These are phyloP conservation scores for Ips nitidus DNA, from an alignment of 1,140 invertebrate species.

Conservation along the genomic window DNA sequence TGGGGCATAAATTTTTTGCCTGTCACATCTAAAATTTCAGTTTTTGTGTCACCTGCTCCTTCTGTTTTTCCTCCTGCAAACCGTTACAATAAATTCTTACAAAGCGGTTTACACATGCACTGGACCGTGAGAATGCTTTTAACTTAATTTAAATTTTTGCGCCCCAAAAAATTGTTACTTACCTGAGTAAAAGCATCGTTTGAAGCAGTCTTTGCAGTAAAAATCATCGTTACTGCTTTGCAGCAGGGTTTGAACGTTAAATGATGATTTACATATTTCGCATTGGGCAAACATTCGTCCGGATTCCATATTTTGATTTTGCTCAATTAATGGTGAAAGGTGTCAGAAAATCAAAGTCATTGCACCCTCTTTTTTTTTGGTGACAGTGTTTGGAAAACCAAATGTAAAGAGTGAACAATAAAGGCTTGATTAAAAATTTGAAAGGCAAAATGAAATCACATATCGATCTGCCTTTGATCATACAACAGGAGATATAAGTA, in stretches of 20 bases:
- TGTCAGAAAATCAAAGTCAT: too few species aligned
- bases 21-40: slow-evolving; percentile 2
- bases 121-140: not conserved
- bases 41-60: slow-evolving; percentile 22
- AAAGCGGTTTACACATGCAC: not conserved
- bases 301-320: slow-evolving; percentile 1
- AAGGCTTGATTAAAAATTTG: too few species aligned
- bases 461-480: too few species aligned
- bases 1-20: slow-evolving; percentile 22
- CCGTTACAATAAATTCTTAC: not conserved
- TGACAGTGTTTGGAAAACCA: too few species aligned
- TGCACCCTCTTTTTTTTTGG: too few species aligned
- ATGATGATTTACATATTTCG: slow-evolving; percentile 18
- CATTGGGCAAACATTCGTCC: slow-evolving; percentile 16
- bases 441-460: too few species aligned
- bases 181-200: slow-evolving; percentile 10
- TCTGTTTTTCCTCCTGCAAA: slow-evolving; percentile 13
- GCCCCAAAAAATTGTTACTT: not conserved
- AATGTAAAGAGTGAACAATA: too few species aligned
- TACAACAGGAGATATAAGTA: too few species aligned
- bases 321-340: too few species aligned
- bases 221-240: slow-evolving; percentile 22
- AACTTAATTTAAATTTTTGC: not conserved
- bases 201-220: slow-evolving; percentile 26
- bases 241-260: slow-evolving; percentile 7